Base-by-base conservation (phyloP, 2,888 invertebrate species). In the Odontocolon sp. region DNA sequence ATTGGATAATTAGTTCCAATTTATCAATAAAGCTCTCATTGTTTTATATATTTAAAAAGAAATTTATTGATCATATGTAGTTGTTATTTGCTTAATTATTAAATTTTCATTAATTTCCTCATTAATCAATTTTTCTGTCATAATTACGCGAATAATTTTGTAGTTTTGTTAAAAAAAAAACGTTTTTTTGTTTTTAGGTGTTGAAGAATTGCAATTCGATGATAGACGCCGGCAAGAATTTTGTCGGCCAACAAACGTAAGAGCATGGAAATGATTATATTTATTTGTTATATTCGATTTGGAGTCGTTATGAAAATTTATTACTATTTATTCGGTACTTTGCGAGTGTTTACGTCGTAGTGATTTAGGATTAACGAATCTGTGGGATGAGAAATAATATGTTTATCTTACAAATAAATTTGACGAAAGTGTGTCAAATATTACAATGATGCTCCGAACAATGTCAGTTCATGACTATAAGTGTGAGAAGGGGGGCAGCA, bases 221-320 rank as follows among this genome's bases (percentile, higher is more conserved):
- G 95, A 95, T 98, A 81, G 98, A 98, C 85, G 93, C 96, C 77
- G 98, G 98, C 80, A 98, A 98, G 92, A 94, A 94, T 83, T 98
- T 96, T 92, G 95, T 97, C 87, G 95, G 94, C 89, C 96, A 98
- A 90, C 98, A 98, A 92, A 96, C 97, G 98, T 98, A 91, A 91
- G 78, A 28, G 45, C 18, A 45, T 18, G 23, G 28, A 47, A 59
- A 31, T 9, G 2, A 38, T 45, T 40, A 2, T 57, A 50, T 45
- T 71, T 3, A 14, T 3, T 14, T 11, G 1, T 1, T 16, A 16
- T 33, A 31, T 9, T 9, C 26, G 1, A 3, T 23, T 16, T 18
- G 0, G 18, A 18, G n/a, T 11, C 6, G 28, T 11, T 50, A 28
- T 26, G 28, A 50, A 50, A 28, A 28, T 28, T 28, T 6, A 4